phyloP scores from a whole-genome alignment of 2,797 vertebrate genomes.

The Bryconaethiops microstoma region DNA sequence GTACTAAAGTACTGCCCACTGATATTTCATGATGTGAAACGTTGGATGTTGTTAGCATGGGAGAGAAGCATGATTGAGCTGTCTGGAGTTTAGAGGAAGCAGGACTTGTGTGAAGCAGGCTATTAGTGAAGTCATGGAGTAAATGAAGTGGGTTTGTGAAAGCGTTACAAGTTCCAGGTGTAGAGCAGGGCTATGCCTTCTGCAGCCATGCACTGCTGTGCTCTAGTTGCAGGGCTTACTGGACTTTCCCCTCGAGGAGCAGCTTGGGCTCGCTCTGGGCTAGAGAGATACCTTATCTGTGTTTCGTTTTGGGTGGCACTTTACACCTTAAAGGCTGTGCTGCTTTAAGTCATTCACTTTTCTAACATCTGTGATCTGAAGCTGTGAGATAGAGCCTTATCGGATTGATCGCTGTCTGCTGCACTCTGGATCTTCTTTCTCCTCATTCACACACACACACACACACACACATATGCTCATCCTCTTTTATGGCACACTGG shows the following conservation, averaged over 20 bases:
- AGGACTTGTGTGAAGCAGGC: conserved; percentile 39
- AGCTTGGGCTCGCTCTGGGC: conserved; percentile 6
- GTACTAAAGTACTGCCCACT: not conserved
- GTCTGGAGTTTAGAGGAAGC: conserved; percentile 41
- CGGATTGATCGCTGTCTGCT: conserved; percentile 24
- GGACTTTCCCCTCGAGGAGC: conserved; percentile 19
- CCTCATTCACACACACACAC: not conserved
- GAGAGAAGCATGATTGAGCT: conserved; percentile 52
- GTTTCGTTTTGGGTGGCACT: conserved; percentile 16
- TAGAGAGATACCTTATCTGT: conserved; percentile 18
- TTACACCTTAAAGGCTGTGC: conserved; percentile 33
- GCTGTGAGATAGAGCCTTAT: conserved; percentile 29
- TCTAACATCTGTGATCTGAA: conserved; percentile 37
- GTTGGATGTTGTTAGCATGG: conserved; percentile 30
- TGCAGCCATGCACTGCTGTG: not conserved
- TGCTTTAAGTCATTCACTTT: conserved; percentile 15
- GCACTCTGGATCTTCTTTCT: conserved; percentile 21
- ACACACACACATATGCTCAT: conserved; percentile 11
- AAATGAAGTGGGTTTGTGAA: conserved; percentile 58
- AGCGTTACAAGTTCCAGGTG: conserved; percentile 3
- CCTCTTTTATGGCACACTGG: conserved; percentile 12
- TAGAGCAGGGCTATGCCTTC: conserved; percentile 24
- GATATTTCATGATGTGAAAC: not conserved
- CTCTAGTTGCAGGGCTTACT: not conserved
- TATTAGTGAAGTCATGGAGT: conserved; percentile 63